Percentiles rank a stretch among this genome's conserved stretches.
Evolutionary conservation across 2,797 vertebrate genomes (phyloP).

Genomic region (Lindbergichthys nudifrons): DNA sequence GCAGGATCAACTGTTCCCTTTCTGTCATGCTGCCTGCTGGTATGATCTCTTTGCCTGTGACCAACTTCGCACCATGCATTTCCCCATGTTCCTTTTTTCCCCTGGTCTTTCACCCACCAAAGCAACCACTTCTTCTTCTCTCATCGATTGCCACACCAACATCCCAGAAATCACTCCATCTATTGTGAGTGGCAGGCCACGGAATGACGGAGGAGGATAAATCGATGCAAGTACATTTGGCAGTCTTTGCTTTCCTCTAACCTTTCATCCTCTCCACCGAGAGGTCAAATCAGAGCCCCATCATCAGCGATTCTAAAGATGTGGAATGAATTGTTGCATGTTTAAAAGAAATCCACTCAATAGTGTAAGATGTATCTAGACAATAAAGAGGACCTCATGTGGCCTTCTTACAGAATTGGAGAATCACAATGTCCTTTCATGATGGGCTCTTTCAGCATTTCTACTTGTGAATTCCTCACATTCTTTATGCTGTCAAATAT

Average conservation of each 20-base stretch:
- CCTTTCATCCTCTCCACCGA: slow-evolving; percentile 71
- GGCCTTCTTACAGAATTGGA: not conserved
- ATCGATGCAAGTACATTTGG: slow-evolving; percentile 77
- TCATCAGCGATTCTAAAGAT: slow-evolving; percentile 52
- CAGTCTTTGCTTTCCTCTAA: slow-evolving; percentile 73
- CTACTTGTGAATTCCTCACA: not conserved
- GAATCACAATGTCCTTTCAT: not conserved
- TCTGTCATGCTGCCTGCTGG: not conserved
- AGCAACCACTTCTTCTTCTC: slow-evolving; percentile 44
- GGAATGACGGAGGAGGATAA: slow-evolving; percentile 68
- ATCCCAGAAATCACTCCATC: slow-evolving; percentile 70
- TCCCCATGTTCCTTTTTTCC: not conserved
- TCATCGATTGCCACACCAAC: slow-evolving; percentile 61
- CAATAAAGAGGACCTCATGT: not conserved
- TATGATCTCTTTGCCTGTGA: not conserved
- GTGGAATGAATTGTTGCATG: slow-evolving; percentile 44
- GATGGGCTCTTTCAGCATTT: not conserved
- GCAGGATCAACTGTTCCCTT: slow-evolving; percentile 33
- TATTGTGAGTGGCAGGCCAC: slow-evolving; percentile 72
- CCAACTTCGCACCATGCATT: not conserved
- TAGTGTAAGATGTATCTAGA: slow-evolving; percentile 21
- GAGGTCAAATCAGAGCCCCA: slow-evolving; percentile 71
- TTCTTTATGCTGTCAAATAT: not conserved
- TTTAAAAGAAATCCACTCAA: not conserved
- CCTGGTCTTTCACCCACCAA: slow-evolving; percentile 1